Percentiles rank a stretch among this genome's conserved stretches.
Evolutionary conservation across 2,113 vertebrate species (phyloP).

Genomic region (Asarcornis scutulata): DNA sequence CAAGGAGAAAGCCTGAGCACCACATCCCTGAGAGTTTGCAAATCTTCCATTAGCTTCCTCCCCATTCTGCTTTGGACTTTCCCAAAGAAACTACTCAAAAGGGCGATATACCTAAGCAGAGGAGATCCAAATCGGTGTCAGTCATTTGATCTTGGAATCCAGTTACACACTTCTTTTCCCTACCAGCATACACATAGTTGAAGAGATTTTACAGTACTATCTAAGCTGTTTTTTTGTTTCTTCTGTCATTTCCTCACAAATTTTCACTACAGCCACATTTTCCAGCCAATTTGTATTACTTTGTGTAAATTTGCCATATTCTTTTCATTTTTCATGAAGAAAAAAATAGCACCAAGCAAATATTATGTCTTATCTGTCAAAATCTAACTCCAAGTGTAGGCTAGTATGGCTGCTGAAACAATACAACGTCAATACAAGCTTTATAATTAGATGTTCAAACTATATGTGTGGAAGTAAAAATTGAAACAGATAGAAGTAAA

Average conservation of each 20-base stretch:
- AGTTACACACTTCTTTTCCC: neutral
- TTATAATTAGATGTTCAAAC: neutral
- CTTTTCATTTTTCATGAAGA: neutral
- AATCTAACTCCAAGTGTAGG: neutral
- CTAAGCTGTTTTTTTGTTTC: neutral
- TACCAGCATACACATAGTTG: neutral
- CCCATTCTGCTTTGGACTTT: neutral
- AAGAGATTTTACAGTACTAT: neutral
- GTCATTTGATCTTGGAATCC: rapidly evolving
- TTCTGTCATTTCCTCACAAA: neutral
- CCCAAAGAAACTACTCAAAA: neutral
- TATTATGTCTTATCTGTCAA: neutral
- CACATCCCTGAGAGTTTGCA: rapidly evolving
- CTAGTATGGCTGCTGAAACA: neutral
- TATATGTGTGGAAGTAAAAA: neutral
- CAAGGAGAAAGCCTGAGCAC: neutral
- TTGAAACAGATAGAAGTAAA: neutral
- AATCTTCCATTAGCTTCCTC: neutral
- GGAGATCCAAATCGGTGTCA: neutral
- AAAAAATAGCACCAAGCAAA: neutral
- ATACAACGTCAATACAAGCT: neutral
- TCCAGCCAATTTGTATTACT: neutral
- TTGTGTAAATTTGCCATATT: neutral
- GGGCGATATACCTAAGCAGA: neutral
- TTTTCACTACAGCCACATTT: neutral